Base-by-base conservation (phyloP, 2,113 vertebrate species). In the Caranx melampygus region DNA sequence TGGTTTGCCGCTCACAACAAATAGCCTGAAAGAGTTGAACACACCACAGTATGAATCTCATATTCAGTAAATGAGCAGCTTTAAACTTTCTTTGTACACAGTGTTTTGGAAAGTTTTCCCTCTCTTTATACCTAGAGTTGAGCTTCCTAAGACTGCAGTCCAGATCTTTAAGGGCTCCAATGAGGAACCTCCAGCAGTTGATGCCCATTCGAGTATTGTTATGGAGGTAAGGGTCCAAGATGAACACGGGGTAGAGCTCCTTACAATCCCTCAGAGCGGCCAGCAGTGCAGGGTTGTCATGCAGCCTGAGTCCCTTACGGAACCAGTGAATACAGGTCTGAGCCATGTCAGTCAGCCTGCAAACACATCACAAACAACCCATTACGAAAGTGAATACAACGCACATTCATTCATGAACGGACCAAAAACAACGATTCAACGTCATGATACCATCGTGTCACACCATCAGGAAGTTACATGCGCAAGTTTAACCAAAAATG, bases 281-380 rank as follows among this genome's bases (percentile, higher is more conserved):
- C 68, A 93, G 79, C 49, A 94, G 83, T 0, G 93, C 89, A 0
- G 91, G 92, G 84, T 95, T 96, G 69, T 95, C 91, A 6, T 95
- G 95, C 26, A 95, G 76, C 33, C 92, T 72, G 34, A 95, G 93
- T 3, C 94, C 94, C 73, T 95, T 96, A 10, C 88, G 86, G 84
- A 96, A 95, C 94, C 94, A 94, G 86, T 95, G 95, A 47, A 94
- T 89, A 15, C 91, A 92, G 2, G 62, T 85, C 2, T 94, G 92
- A 42, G 72, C 79, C 93, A 94, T 95, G 40, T 0, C 76, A 61
- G 64, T 2, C 3, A 1, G 47, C 34, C 82, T 72, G 73, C 35
- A 11, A 47, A 85, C 44, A 70, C 9, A 54, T 3, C 26, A 57
- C 11, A 16, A 26, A 51, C 42, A 31, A 13, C 14, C 4, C 55